Percentiles rank a stretch among this genome's conserved stretches.
phyloP scores from a whole-genome alignment of 2,888 invertebrate species.

The Pachliopta kotzebuea region DNA sequence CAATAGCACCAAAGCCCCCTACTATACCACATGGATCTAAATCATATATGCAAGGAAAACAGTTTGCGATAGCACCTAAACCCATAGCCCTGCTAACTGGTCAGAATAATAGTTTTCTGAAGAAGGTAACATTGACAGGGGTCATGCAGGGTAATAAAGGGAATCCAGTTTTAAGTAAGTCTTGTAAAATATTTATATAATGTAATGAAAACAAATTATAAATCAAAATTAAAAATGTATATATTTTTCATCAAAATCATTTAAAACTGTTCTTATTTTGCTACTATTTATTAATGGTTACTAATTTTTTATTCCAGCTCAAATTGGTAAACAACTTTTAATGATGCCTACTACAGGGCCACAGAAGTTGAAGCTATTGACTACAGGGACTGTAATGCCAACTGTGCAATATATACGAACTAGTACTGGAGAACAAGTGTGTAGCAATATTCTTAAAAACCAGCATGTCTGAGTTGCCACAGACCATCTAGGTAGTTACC shows the following conservation, averaged over 20 bases:
- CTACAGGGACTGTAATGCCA: conserved; percentile 38
- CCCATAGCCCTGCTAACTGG: conserved; percentile 50
- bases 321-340: conserved; percentile 67
- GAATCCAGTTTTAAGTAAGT: conserved; percentile 56
- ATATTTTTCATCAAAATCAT: too few species aligned
- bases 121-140: conserved; percentile 51
- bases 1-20: conserved; percentile 75
- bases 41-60: conserved; percentile 39
- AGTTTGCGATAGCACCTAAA: conserved; percentile 59
- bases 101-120: conserved; percentile 39
- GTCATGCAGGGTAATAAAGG: conserved; percentile 48
- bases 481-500: too few species aligned
- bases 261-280: too few species aligned
- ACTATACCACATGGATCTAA: conserved; percentile 45
- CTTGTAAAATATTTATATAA: background rate
- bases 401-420: conserved; percentile 52
- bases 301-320: conserved; percentile 47
- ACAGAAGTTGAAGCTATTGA: conserved; percentile 63
- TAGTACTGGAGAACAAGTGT: conserved; percentile 50
- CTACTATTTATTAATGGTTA: too few species aligned
- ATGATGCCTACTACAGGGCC: conserved; percentile 58
- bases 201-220: background rate
- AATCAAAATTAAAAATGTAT: too few species aligned
- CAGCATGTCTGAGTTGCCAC: too few species aligned
- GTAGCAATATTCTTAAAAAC: background rate